Evolutionary conservation across 2,888 invertebrate genomes (phyloP), one percentile per base, ranked within the genome.

Genomic region (Micropterix aruncella): DNA sequence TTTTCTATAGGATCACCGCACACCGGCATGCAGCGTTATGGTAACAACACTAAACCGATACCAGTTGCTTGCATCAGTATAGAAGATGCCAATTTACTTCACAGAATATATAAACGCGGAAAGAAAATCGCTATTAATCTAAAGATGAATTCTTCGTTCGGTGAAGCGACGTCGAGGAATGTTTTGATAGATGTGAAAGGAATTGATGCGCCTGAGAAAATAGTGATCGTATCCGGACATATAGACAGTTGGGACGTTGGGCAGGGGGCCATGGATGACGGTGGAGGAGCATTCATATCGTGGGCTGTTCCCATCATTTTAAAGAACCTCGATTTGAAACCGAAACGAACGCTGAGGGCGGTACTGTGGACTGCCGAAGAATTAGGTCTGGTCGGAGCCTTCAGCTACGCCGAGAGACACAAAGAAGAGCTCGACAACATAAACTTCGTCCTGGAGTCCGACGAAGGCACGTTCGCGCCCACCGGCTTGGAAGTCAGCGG

Each of bases 211-310:
- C 40, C 45, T n/a, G 52, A 55, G 5, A 41, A 46, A 49, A 66
- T 78, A 1, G 82, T 83, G 0, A 58, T 84, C 1, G 68, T 83
- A 40, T 80, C 82, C 4, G 85, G 83, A 3, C 84, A 85, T 57
- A 60, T 84, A 19, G 85, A 85, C 56, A 80, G 80, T 54, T 84
- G 83, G 83, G 83, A 85, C 58, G 80, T 84, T 16, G 83, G 83
- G 4, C 73, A 78, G 50, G 84, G 84, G n/a, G 83, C 83, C 2
- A 80, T 85, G 83, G 84, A 84, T 55, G 83, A 84, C 55, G 83
- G 77, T 16, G 79, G 79, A 38, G 84, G 83, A 37, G 76, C 77
- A 12, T 79, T 83, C 54, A 77, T 83, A 44, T 78, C 83, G 2
- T 82, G 79, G 77, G 73, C 74, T 51, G 74, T 80, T 14, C 56